Evolutionary conservation across 2,888 invertebrate genomes (phyloP).

Genomic region (Ochlodes sylvanus): DNA sequence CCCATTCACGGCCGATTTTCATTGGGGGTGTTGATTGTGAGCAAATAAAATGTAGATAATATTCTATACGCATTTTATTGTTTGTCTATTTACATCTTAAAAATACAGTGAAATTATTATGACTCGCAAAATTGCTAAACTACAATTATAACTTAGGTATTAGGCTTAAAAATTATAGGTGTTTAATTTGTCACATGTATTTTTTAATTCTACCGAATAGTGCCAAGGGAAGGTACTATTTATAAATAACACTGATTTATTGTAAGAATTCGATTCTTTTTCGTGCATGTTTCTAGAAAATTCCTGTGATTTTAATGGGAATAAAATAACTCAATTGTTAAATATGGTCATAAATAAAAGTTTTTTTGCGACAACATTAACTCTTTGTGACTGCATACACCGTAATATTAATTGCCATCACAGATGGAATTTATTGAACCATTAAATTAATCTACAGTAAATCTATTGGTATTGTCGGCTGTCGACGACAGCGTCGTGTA

Average conservation of each 20-base stretch:
- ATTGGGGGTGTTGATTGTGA: too few relatives aligned
- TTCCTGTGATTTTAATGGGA: too few relatives aligned
- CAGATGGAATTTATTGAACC: constrained; percentile 42
- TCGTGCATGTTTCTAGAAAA: too few relatives aligned
- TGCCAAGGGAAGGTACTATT: too few relatives aligned
- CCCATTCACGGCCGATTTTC: too few relatives aligned
- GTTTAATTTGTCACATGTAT: background rate
- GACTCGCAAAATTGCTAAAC: constrained; percentile 45
- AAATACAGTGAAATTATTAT: constrained; percentile 48
- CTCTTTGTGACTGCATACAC: background rate
- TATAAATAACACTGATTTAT: too few relatives aligned
- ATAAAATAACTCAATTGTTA: background rate
- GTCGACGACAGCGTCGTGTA: constrained; percentile 1
- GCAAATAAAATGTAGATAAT: constrained; percentile 8
- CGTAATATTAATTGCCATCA: constrained; percentile 36
- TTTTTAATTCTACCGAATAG: background rate
- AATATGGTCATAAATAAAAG: background rate
- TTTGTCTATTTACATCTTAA: constrained; percentile 49
- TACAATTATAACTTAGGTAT: constrained; percentile 31
- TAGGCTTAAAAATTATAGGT: constrained; percentile 6
- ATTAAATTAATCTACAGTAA: constrained; percentile 41
- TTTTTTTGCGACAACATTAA: background rate
- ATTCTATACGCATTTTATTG: constrained; percentile 44
- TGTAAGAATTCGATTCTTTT: too few relatives aligned
- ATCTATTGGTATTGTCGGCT: constrained; percentile 42